Conservation (phyloP, 2,797 vertebrate species). For the Poeciliopsis turneri region DNA sequence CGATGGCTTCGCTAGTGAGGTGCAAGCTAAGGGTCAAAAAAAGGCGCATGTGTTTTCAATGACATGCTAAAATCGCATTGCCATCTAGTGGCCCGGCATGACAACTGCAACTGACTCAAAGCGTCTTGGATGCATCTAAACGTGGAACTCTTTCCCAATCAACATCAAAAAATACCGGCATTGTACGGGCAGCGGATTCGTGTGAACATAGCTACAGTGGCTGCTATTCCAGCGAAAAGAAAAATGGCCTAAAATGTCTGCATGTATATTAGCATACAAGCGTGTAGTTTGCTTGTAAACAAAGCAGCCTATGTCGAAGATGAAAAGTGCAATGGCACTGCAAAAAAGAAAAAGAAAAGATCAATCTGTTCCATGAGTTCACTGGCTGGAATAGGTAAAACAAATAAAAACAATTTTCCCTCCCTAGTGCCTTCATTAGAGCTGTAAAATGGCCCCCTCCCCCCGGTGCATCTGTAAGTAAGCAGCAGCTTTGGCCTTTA, state of each 20-base stretch:
- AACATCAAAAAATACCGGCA: no score
- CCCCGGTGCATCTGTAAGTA: constrained; percentile 48
- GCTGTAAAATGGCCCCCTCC: constrained; percentile 37
- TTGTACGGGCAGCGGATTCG: no score
- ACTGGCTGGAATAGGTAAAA: constrained; percentile 15
- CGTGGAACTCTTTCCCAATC: no score
- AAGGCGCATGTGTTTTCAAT: no score
- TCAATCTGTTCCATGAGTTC: constrained; percentile 50
- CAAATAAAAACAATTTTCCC: constrained; percentile 64
- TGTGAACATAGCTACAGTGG: no score
- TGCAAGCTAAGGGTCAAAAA: no score
- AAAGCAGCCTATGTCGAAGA: constrained; percentile 20
- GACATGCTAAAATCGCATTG: no score
- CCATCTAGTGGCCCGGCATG: no score
- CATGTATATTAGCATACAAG: constrained; percentile 12
- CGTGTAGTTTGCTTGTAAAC: constrained; percentile 6
- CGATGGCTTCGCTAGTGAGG: no score
- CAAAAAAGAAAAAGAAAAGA: constrained; percentile 33
- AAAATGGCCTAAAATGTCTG: constrained; percentile 8
- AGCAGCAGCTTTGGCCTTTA: constrained; percentile 62
- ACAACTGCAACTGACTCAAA: no score
- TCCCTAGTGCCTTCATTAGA: constrained; percentile 31
- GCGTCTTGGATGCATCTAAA: no score
- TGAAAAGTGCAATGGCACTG: constrained; percentile 26
- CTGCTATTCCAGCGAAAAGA: constrained; percentile 1